phyloP scores from a whole-genome alignment of 2,797 vertebrate species.

The Echiichthys vipera region DNA sequence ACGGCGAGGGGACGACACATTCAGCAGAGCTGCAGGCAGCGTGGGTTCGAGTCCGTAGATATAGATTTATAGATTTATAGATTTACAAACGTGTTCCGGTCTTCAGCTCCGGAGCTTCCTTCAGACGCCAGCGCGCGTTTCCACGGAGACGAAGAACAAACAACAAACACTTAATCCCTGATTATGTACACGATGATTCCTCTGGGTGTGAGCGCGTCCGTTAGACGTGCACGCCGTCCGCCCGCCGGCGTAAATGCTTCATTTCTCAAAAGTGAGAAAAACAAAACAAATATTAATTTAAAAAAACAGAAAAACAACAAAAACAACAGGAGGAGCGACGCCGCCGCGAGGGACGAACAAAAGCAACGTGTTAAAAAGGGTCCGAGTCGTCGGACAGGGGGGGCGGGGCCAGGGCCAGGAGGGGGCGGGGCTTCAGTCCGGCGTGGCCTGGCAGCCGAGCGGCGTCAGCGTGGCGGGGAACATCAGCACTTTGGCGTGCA shows the following conservation, averaged over 20 bases:
- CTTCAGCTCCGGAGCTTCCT: no score
- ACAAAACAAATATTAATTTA: slow-evolving; percentile 5
- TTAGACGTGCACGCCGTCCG: no score
- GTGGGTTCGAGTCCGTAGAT: not conserved
- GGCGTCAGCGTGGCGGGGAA: slow-evolving; percentile 95
- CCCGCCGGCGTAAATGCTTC: slow-evolving; percentile 27
- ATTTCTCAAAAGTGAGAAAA: slow-evolving; percentile 7
- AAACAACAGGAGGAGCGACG: slow-evolving; percentile 7
- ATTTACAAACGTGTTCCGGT: no score
- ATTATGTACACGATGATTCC: not conserved
- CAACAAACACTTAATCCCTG: not conserved
- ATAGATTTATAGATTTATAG: not conserved
- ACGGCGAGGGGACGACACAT: no score
- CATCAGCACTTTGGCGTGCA: slow-evolving; percentile 99
- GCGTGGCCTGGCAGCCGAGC: slow-evolving; percentile 75
- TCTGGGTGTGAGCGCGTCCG: not conserved
- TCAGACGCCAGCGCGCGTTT: no score
- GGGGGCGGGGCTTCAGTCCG: slow-evolving; percentile 50
- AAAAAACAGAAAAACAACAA: not conserved
- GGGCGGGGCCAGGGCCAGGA: not conserved
- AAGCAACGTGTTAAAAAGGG: slow-evolving; percentile 29
- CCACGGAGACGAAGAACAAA: no score
- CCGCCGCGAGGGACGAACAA: slow-evolving; percentile 2
- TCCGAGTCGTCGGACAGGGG: not conserved
- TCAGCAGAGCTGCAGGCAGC: not conserved